Base-by-base conservation (phyloP, 2,888 invertebrate species). In the Cordylochernes scorpioides region DNA sequence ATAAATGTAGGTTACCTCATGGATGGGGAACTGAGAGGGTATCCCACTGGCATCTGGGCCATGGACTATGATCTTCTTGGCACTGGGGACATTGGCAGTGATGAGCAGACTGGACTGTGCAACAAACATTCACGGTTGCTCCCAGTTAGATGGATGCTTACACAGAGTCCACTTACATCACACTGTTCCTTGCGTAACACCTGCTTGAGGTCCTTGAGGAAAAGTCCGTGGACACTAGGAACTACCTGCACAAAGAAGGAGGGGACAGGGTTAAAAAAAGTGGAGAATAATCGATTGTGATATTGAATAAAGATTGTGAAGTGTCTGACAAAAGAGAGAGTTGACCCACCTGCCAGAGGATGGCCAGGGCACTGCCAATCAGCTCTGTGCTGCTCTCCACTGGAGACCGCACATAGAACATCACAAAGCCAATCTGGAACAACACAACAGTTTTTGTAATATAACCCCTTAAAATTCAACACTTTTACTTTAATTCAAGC, bases 121-220 rank as follows among this genome's bases (percentile, higher is more conserved):
- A 28, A 9, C 22, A 31, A 30, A 27, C n/a, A n/a, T 15, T 25
- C 7, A 25, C 5, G n/a, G 5, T 13, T 25, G 4, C n/a, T 5
- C n/a, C 3, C n/a, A 7, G n/a, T 13, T 25, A 13, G 10, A 13
- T 25, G 15, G 15, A 27, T 9, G 5, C 17, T 10, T 19, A 13
- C 14, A 22, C 5, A 2, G 14, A 25, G 27, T n/a, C 3, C 24
- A 45, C 57, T 49, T 44, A 60, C 88, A 55, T 99, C 97, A 49
- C 94, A 97, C 50, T 99, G 97, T 51, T 97, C 97, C 51, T 97
- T 97, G 30, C 94, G 65, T 38, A 99, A 57, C 40, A 94, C 94
- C 57, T 97, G 94, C 48, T 97, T 99, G 14, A 99, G 59, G 56
- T 99, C 97, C 57, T 99, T 99, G 50, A 99, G 94, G 72, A 88